phyloP scores from a whole-genome alignment of 2,888 invertebrate genomes.

The Allacma fusca region DNA sequence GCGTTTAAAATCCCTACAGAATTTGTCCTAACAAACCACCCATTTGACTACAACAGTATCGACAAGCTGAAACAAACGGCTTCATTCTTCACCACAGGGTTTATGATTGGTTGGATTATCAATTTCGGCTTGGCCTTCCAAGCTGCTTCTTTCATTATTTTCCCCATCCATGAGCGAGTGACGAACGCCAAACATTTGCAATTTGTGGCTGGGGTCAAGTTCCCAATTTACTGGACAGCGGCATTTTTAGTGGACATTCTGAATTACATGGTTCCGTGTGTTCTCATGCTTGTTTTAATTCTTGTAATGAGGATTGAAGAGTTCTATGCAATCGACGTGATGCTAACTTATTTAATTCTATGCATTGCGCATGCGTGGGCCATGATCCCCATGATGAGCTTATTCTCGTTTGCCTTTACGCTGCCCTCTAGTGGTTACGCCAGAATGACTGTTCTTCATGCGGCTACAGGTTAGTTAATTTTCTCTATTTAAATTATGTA shows the following conservation, averaged over 20 bases:
- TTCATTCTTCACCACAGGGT: slow-evolving; percentile 48
- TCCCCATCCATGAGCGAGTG: slow-evolving; percentile 72
- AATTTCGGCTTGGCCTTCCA: slow-evolving; percentile 71
- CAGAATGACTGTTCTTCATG: too few relatives aligned
- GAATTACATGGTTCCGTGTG: slow-evolving; percentile 70
- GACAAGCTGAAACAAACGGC: slow-evolving; percentile 64
- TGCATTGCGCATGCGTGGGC: slow-evolving; percentile 74
- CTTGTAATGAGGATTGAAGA: slow-evolving; percentile 50
- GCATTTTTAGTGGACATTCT: slow-evolving; percentile 75
- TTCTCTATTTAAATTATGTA: too few relatives aligned
- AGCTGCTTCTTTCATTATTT: slow-evolving; percentile 66
- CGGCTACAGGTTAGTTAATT: too few relatives aligned
- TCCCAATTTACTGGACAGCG: slow-evolving; percentile 74
- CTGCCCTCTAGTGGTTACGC: too few relatives aligned
- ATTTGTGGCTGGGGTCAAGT: slow-evolving; percentile 75
- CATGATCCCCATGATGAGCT: slow-evolving; percentile 77
- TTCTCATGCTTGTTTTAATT: slow-evolving; percentile 71
- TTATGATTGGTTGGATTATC: slow-evolving; percentile 67
- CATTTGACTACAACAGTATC: slow-evolving; percentile 72
- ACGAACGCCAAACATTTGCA: slow-evolving; percentile 76
- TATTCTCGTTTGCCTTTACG: slow-evolving; percentile 68
- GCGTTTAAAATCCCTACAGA: slow-evolving; percentile 62
- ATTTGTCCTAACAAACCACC: slow-evolving; percentile 72
- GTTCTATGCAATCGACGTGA: slow-evolving; percentile 40
- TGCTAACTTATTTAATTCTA: slow-evolving; percentile 64